These are phyloP conservation scores for Lepidonotus clava DNA, from an alignment of 2,888 invertebrate genomes.

Conservation along the genomic window DNA sequence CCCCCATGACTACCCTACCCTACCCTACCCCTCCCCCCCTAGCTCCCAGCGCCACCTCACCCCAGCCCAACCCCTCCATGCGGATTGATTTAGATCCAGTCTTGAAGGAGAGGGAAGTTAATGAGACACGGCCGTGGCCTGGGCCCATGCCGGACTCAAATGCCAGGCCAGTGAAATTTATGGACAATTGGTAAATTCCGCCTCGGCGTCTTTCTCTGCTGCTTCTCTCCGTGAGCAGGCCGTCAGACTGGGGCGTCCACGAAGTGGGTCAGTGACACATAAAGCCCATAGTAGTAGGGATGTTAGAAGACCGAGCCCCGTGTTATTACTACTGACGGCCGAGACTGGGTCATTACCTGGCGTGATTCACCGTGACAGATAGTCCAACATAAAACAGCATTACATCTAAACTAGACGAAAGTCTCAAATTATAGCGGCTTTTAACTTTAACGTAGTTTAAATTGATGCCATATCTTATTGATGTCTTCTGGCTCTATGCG, in stretches of 20 bases:
- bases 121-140: conserved; percentile 6
- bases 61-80: background rate
- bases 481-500: no score
- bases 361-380: no score
- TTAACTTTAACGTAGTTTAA: no score
- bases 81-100: conserved; percentile 16
- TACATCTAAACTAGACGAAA: no score
- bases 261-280: conserved; percentile 4
- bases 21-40: background rate
- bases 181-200: conserved; percentile 25
- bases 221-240: background rate
- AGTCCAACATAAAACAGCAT: no score
- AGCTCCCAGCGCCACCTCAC: background rate
- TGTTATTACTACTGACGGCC: no score
- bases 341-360: no score
- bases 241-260: background rate
- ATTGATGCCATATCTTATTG: no score
- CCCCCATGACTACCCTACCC: background rate
- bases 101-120: background rate
- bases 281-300: background rate
- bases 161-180: conserved; percentile 38
- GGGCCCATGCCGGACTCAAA: conserved; percentile 16
- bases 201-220: background rate
- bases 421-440: no score
- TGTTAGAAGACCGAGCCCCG: no score